Evolutionary conservation across 2,113 vertebrate genomes (phyloP), one percentile per base, ranked within the genome.

Genomic region (Ardeotis arabs): DNA sequence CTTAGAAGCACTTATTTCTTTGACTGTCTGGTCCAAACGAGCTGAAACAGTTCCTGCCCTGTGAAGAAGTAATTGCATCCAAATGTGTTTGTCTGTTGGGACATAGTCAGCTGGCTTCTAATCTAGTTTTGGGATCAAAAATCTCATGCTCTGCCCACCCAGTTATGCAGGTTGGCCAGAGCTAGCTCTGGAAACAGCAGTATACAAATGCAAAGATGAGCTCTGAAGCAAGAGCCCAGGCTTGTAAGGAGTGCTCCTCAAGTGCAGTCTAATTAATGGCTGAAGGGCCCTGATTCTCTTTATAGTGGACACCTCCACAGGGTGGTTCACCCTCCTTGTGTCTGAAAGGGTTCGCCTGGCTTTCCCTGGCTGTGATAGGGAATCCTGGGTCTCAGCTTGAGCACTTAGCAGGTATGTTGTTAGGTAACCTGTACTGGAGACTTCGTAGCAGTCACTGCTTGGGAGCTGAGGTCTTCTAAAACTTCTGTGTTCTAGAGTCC

Each of bases 401-500:
- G 31, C 28, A 6, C 53, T 72, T 53, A 27, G 14, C 29, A 49
- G 35, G 23, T 35, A 17, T 59, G 21, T 58, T 75, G 31, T 13
- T 28, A 27, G 8, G n/a, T 49, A 16, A 2, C 27, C 41, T 89
- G 24, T 52, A 9, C 6, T 1, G 4, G n/a, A 35, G 37, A n/a
- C 13, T 64, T 64, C 0, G 0, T 35, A 58, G 64, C 12, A 47
- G 31, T 45, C 41, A 7, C 45, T 90, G 70, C 2, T 33, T 69
- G n/a, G 58, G 31, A 72, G 37, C n/a, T 75, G 78, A 59, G n/a
- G 21, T 29, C 18, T 53, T 70, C 44, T 55, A 27, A 50, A 82
- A 31, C 9, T 41, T 37, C 0, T 1, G 10, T n/a, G 16, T 31
- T 49, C 21, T 33, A 9, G 23, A 15, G 4, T 31, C 9, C 25